Percentiles rank a stretch among this genome's conserved stretches.
Evolutionary conservation across 2,797 vertebrate species (phyloP).

Genomic region (Harpagifer antarcticus): DNA sequence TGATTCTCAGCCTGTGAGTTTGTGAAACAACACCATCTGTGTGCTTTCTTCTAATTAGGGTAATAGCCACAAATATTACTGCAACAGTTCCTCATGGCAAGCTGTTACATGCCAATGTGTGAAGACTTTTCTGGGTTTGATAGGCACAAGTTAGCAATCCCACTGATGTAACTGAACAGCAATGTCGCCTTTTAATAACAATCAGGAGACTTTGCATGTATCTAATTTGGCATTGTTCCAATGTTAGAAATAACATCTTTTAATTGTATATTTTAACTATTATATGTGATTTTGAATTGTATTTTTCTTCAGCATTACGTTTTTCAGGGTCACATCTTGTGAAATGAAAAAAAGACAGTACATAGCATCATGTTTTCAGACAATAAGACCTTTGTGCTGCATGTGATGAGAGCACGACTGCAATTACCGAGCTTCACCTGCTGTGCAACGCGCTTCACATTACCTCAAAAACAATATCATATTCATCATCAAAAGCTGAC

Average conservation of each 20-base stretch:
- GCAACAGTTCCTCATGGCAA: constrained; percentile 86
- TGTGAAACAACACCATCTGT: constrained; percentile 88
- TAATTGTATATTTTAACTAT: constrained; percentile 26
- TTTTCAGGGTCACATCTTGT: constrained; percentile 29
- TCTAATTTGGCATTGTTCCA: constrained; percentile 58
- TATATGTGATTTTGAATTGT: constrained; percentile 42
- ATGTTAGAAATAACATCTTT: constrained; percentile 40
- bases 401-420: constrained; percentile 69
- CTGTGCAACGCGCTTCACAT: constrained; percentile 50
- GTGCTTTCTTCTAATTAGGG: constrained; percentile 88
- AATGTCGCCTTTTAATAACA: constrained; percentile 58
- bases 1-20: constrained; percentile 86
- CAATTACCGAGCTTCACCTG: constrained; percentile 80
- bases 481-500: constrained; percentile 73
- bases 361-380: constrained; percentile 57
- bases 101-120: constrained; percentile 84
- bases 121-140: constrained; percentile 75
- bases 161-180: constrained; percentile 70
- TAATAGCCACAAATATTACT: constrained; percentile 88
- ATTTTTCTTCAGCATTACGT: constrained; percentile 17
- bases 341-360: constrained; percentile 44
- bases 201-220: constrained; percentile 44
- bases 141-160: constrained; percentile 74
- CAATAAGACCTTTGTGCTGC: constrained; percentile 74
- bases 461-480: constrained; percentile 75